Base-by-base conservation (phyloP, 2,888 invertebrate genomes). In the Sepioteuthis lessoniana region DNA sequence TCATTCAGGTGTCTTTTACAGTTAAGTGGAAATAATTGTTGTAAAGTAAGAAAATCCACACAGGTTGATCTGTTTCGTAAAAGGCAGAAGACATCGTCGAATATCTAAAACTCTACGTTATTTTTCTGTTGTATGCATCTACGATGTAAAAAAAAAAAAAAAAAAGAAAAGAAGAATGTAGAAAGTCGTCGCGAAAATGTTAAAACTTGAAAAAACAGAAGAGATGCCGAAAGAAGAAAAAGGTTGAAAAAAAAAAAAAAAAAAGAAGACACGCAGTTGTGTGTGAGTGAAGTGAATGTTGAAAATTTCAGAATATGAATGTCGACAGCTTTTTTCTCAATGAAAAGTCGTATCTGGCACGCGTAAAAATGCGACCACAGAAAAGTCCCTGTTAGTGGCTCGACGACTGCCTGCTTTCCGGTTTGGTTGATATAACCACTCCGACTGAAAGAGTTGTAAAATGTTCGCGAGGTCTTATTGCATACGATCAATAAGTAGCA, bases 381-480 rank as follows among this genome's bases (percentile, higher is more conserved):
- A 55, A 55, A 55, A 55, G 55, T 55, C 55, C 55, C 55, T 55
- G 55, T 25, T 13, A 31, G 38, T 46, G 46, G 46, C 38, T 3
- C 28, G 42, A 25, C 46, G 38, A 25, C 38, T 46, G 38, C 46
- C 19, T 37, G 91, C 35, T 91, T 76, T 76, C 76, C 31, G 76
- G 76, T 76, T 76, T 35, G n/a, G 13, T n/a, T 76, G 76, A n/a
- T 76, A 76, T 76, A 76, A 76, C 76, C 16, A n/a, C 76, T 76
- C 76, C 76, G n/a, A 76, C 10, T 76, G 76, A n/a, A 76, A 76
- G n/a, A 76, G 76, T 76, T 76, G 76, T 76, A 35, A 76, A 76
- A 76, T 76, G n/a, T 76, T n/a, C 76, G 76, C n/a, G n/a, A 76
- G n/a, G n/a, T n/a, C 76, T 76, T 76, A 76, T 76, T n/a, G 76